Percentiles rank a stretch among this genome's conserved stretches.
phyloP scores from a whole-genome alignment of 2,797 vertebrate genomes.

The Onychomys torridus region DNA sequence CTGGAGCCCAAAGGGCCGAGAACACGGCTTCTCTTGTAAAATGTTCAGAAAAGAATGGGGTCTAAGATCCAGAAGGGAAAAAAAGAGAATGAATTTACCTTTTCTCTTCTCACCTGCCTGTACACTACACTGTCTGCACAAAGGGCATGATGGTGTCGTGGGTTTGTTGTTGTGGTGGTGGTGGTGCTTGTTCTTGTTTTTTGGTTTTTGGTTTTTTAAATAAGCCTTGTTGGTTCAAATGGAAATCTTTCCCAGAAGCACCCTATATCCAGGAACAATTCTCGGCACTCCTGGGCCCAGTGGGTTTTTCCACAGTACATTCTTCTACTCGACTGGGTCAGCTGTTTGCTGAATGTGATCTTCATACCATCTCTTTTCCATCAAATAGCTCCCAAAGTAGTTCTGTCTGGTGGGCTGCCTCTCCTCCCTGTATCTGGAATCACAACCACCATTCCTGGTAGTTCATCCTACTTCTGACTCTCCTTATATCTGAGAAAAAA shows the following conservation, averaged over 20 bases:
- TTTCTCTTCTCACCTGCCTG: not conserved
- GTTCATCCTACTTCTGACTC: not conserved
- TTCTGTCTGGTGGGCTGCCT: not conserved
- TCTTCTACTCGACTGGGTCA: not conserved
- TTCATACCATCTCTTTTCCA: not conserved
- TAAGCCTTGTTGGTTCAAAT: not conserved
- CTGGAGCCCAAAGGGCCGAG: too few species aligned
- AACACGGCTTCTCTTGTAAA: not conserved
- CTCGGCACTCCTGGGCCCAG: not conserved
- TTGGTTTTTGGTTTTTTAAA: not conserved
- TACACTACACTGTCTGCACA: not conserved
- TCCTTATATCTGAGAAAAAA: not conserved
- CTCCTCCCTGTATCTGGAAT: not conserved
- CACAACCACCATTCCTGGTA: not conserved
- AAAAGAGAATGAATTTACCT: not conserved
- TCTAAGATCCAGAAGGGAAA: not conserved
- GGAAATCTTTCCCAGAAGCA: not conserved
- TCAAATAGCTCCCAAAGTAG: not conserved
- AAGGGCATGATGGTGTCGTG: not conserved
- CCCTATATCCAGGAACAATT: not conserved
- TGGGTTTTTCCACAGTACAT: not conserved
- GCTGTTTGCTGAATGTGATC: not conserved
- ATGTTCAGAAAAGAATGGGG: not conserved
- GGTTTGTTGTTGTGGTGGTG: too few species aligned
- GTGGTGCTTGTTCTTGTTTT: too few species aligned